A percentile compares a stretch with the other conserved stretches of the same genome.
phyloP scores from a whole-genome alignment of 1,140 invertebrate species.

The Oryzaephilus surinamensis region DNA sequence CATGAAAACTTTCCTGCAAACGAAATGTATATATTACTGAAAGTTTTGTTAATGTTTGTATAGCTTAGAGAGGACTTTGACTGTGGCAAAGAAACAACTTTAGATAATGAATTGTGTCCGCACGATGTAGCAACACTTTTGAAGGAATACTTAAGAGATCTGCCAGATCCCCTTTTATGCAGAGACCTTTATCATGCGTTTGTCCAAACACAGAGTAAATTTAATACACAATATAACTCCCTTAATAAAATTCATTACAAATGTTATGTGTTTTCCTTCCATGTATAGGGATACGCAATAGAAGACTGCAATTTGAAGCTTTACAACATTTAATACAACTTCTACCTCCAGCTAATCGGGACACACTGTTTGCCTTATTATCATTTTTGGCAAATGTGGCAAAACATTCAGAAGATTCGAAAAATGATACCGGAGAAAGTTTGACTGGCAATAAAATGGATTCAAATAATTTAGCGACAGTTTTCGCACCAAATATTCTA shows the following conservation, averaged over 20 bases:
- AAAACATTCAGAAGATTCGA: constrained; percentile 56
- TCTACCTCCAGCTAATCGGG: constrained; percentile 73
- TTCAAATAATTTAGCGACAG: constrained; percentile 77
- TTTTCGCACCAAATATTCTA: constrained; percentile 89
- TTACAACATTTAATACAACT: constrained; percentile 75
- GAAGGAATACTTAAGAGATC: constrained; percentile 87
- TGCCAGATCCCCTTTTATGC: constrained; percentile 86
- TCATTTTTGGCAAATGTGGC: constrained; percentile 72
- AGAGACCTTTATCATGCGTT: constrained; percentile 80
- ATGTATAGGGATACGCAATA: constrained; percentile 62
- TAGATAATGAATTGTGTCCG: constrained; percentile 73
- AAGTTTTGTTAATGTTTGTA: no score
- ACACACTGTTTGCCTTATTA: constrained; percentile 74
- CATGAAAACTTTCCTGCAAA: no score
- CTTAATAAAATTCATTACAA: not conserved
- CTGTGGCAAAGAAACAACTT: constrained; percentile 60
- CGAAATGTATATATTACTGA: no score
- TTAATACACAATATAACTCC: not conserved
- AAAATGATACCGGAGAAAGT: constrained; percentile 46
- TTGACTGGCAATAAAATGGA: constrained; percentile 88
- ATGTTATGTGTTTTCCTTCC: constrained; percentile 1
- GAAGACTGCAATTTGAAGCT: constrained; percentile 68
- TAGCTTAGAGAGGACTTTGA: constrained; percentile 87
- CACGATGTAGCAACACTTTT: constrained; percentile 88
- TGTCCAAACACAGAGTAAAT: constrained; percentile 82